Percentiles rank a stretch among this genome's conserved stretches.
phyloP scores from a whole-genome alignment of 2,888 invertebrate genomes.

The Camptogramma bilineatum region DNA sequence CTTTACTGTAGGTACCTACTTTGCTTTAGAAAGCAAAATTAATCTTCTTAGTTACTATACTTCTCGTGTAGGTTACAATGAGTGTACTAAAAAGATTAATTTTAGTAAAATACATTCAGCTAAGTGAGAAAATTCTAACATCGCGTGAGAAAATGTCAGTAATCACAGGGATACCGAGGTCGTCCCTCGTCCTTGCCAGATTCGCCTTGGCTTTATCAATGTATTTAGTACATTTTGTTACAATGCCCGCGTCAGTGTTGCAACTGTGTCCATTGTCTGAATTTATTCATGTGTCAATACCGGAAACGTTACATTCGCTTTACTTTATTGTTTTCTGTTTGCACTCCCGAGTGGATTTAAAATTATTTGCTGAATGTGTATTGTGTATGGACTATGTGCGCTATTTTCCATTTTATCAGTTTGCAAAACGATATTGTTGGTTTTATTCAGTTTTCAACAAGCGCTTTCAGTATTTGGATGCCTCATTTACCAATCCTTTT shows the following conservation, averaged over 20 bases:
- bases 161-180: conserved; percentile 44
- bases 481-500: not conserved
- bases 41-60: not conserved
- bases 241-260: conserved; percentile 34
- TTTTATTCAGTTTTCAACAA: not conserved
- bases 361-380: conserved; percentile 17
- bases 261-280: conserved; percentile 38
- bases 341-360: conserved; percentile 27
- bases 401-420: conserved; percentile 9
- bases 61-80: no score
- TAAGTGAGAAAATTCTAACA: conserved; percentile 21
- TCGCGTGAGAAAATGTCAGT: conserved; percentile 30
- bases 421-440: conserved; percentile 3
- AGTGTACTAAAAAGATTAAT: no score
- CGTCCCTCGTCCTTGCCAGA: conserved; percentile 47
- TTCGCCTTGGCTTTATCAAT: conserved; percentile 51
- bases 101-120: not conserved
- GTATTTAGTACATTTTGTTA: conserved; percentile 42
- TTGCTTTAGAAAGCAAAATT: not conserved
- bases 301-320: conserved; percentile 40
- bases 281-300: conserved; percentile 43
- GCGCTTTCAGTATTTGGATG: not conserved
- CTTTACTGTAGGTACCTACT: not conserved
- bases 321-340: conserved; percentile 40
- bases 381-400: not conserved